A percentile compares a stretch with the other conserved stretches of the same genome.
Conservation (phyloP, 2,113 vertebrate species). For the Apodemus speciosus region DNA sequence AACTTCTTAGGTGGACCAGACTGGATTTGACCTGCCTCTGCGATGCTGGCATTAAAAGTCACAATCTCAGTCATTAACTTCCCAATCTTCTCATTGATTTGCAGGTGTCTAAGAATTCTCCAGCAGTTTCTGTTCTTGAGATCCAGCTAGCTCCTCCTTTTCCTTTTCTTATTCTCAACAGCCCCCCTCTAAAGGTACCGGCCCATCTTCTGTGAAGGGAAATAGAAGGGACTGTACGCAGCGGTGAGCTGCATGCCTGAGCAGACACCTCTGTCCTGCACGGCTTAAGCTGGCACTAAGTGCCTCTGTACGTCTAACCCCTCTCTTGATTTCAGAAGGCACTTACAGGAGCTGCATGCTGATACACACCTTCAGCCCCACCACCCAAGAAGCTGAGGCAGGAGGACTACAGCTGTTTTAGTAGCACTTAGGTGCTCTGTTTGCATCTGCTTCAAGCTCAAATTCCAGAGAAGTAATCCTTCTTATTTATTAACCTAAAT, state of each 20-base stretch:
- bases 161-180: not conserved
- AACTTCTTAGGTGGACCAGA: not conserved
- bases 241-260: not conserved
- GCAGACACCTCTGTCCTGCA: not conserved
- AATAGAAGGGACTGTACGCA: not conserved
- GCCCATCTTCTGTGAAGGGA: not conserved
- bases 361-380: not conserved
- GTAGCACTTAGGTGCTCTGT: not conserved
- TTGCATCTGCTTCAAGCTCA: constrained; percentile 25
- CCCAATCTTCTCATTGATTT: not conserved
- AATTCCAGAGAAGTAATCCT: constrained; percentile 28
- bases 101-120: not conserved
- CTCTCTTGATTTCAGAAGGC: not conserved
- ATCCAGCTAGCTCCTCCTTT: not conserved
- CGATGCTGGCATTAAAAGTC: not conserved
- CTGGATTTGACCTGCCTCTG: not conserved
- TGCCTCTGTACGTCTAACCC: no score
- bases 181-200: not conserved
- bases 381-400: not conserved
- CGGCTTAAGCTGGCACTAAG: not conserved
- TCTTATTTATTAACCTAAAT: constrained; percentile 34
- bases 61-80: not conserved
- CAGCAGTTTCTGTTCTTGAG: not conserved
- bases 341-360: not conserved
- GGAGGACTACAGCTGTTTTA: not conserved